Conservation (phyloP, 2,797 vertebrate genomes). For the Bufotes viridis region DNA sequence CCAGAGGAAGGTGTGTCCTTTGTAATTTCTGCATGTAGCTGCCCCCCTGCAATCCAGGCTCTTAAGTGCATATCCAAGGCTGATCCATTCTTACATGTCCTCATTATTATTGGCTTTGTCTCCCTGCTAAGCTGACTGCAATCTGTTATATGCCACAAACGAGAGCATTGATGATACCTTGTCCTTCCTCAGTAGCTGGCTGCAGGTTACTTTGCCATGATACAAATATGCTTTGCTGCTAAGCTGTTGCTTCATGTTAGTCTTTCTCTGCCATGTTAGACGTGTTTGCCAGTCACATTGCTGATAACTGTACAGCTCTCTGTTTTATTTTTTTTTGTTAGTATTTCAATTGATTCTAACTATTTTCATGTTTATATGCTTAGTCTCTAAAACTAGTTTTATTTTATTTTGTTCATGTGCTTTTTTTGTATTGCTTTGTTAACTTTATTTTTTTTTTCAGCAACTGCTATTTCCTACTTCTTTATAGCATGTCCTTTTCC, state of each 20-base stretch:
- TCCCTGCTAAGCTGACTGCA: slow-evolving; percentile 71
- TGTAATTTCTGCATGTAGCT: slow-evolving; percentile 84
- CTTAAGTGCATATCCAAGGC: slow-evolving; percentile 68
- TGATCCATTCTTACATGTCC: slow-evolving; percentile 69
- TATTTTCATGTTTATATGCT: slow-evolving; percentile 64
- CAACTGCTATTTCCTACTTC: slow-evolving; percentile 68
- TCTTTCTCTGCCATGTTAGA: slow-evolving; percentile 73
- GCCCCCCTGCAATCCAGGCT: slow-evolving; percentile 66
- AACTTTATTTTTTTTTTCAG: slow-evolving; percentile 65
- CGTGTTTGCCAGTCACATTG: slow-evolving; percentile 94
- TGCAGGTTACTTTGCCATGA: slow-evolving; percentile 74
- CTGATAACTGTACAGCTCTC: slow-evolving; percentile 79
- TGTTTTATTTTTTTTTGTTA: slow-evolving; percentile 71
- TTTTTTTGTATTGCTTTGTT: slow-evolving; percentile 69
- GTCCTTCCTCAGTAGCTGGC: slow-evolving; percentile 70
- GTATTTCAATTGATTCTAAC: slow-evolving; percentile 68
- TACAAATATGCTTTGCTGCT: slow-evolving; percentile 77
- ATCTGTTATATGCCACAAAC: slow-evolving; percentile 65
- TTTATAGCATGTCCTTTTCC: slow-evolving; percentile 66
- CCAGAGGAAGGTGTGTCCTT: slow-evolving; percentile 90
- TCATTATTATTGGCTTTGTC: slow-evolving; percentile 66
- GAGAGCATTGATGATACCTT: slow-evolving; percentile 69
- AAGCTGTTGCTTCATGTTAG: slow-evolving; percentile 72
- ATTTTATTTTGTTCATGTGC: slow-evolving; percentile 68
- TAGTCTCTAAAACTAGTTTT: slow-evolving; percentile 64